These are phyloP conservation scores for Motacilla alba DNA, from an alignment of 2,113 vertebrate genomes.

Conservation along the genomic window DNA sequence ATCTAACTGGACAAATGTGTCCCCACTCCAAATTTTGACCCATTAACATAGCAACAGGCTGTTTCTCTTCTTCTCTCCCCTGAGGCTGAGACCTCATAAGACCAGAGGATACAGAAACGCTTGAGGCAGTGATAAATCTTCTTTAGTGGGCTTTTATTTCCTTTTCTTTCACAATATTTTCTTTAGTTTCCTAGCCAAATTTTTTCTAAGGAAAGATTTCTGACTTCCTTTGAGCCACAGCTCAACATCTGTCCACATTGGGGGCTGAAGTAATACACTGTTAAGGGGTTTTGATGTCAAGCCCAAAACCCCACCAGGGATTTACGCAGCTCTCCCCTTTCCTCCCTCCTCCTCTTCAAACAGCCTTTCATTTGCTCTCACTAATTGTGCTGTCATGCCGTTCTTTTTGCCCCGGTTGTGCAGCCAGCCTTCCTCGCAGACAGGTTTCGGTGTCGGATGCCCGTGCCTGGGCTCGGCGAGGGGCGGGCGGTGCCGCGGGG, in stretches of 20 bases:
- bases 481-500: not conserved
- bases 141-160: conserved; percentile 69
- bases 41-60: conserved; percentile 17
- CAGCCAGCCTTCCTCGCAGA: conserved; percentile 53
- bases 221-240: conserved; percentile 71
- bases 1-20: not conserved
- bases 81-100: conserved; percentile 50
- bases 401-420: not conserved
- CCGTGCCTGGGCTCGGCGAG: not conserved
- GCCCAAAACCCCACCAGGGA: conserved; percentile 69
- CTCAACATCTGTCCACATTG: conserved; percentile 70
- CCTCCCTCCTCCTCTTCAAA: conserved; percentile 60
- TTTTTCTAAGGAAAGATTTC: conserved; percentile 71
- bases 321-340: conserved; percentile 61
- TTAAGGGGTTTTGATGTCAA: conserved; percentile 71
- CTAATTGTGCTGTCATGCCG: conserved; percentile 62
- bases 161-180: conserved; percentile 72
- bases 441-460: conserved; percentile 42
- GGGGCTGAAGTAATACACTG: conserved; percentile 68
- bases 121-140: conserved; percentile 67
- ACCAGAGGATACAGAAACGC: conserved; percentile 56
- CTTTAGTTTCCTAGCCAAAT: conserved; percentile 68
- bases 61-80: conserved; percentile 30
- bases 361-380: conserved; percentile 51
- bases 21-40: conserved; percentile 13